Evolutionary conservation across 2,888 invertebrate species (phyloP), one percentile per base, ranked within the genome.

Genomic region (Endotricha flammealis): DNA sequence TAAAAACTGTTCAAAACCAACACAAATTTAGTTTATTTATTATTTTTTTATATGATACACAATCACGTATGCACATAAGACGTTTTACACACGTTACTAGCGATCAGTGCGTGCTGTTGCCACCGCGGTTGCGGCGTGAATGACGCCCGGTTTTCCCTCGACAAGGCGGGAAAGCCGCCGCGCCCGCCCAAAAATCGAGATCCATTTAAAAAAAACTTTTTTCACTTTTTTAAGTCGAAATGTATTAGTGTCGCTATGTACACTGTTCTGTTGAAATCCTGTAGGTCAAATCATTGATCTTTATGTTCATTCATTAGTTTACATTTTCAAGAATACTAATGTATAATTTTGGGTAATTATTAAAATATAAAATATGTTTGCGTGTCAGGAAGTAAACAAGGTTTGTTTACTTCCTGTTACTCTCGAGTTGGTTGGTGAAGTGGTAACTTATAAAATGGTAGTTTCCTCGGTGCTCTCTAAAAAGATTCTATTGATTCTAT

Each of bases 131-230:
- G 70, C 57, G 66, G 56, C 57, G 60, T 58, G 74, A 74, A 59
- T 76, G 74, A 42, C 47, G 52, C 57, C 39, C 39, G 49, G 51
- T 57, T 77, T 74, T 74, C 71, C 59, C 55, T 46, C 51, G 42
- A 59, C 51, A n/a, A n/a, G n/a, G n/a, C 59, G 70, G 81, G 66
- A 78, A 82, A 77, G 53, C 55, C 64, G 64, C 54, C 62, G 66
- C 69, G 67, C 69, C 70, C 72, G 70, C 67, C 77, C 76, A 72
- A 68, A 66, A 56, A 20, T 57, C 41, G 48, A 49, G 55, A 50
- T 56, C 53, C 62, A 66, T 69, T 61, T 68, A 61, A 66, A 60
- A 56, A 56, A n/a, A 57, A 44, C 39, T 53, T 54, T 60, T 54
- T 58, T 54, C 50, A 50, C 46, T 36, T 46, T 56, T 57, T 57